Evolutionary conservation across 2,113 vertebrate genomes (phyloP).

Genomic region (Cathartes aura): DNA sequence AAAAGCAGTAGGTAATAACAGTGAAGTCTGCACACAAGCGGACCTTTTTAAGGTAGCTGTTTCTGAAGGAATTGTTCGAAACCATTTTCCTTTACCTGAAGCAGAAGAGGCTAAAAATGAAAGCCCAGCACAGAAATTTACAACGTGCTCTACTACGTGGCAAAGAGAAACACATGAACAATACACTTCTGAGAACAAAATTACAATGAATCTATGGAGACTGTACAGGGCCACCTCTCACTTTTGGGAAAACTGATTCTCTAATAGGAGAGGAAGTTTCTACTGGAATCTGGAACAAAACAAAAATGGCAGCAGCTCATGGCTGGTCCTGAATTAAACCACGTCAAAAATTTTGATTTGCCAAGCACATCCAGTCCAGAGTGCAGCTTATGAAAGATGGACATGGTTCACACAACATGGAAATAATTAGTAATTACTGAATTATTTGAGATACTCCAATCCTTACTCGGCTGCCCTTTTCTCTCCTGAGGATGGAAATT

Average conservation of each 20-base stretch:
- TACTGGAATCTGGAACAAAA: neutral
- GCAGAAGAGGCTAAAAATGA: neutral
- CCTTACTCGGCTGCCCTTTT: neutral
- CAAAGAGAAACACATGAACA: neutral
- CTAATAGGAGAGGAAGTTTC: neutral
- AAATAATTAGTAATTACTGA: neutral
- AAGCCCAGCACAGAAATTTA: neutral
- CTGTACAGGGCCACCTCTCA: neutral
- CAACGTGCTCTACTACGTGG: accelerated
- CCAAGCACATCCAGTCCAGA: neutral
- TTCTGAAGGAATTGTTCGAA: neutral
- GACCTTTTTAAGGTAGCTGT: neutral
- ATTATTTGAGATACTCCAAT: neutral
- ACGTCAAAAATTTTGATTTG: neutral
- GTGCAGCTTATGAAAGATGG: neutral
- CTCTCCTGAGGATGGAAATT: neutral
- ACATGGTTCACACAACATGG: neutral
- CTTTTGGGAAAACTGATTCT: neutral
- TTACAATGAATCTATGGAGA: neutral
- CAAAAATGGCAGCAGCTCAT: neutral
- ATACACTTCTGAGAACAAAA: neutral
- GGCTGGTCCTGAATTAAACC: neutral
- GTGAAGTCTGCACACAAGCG: neutral
- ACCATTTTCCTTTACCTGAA: neutral
- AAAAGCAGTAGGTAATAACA: neutral